Percentiles rank a stretch among this genome's conserved stretches.
Conservation (phyloP, 2,888 invertebrate species). For the Ormyrus rosae region DNA sequence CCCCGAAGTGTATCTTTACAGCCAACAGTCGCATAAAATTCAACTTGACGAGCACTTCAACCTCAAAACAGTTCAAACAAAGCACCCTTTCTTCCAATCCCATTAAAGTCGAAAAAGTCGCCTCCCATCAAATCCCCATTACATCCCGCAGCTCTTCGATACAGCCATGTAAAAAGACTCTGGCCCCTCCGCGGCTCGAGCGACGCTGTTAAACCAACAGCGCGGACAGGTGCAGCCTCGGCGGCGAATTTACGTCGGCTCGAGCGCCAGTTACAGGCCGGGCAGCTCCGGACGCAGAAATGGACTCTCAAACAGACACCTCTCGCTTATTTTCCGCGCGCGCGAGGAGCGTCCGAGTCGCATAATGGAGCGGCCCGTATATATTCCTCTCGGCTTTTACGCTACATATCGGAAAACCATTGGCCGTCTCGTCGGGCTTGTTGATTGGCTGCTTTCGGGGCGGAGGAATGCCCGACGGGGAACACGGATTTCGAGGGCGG, state of each 20-base stretch:
- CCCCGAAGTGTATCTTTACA: too few relatives aligned
- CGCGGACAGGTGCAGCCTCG: too few relatives aligned
- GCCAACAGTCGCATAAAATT: too few relatives aligned
- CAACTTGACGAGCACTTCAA: too few relatives aligned
- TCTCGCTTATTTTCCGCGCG: not conserved
- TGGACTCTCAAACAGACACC: not conserved
- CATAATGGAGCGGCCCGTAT: not conserved
- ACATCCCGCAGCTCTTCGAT: too few relatives aligned
- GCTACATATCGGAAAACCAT: slow-evolving; percentile 46
- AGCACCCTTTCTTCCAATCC: too few relatives aligned
- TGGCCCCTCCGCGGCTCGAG: too few relatives aligned
- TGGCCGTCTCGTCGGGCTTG: not conserved
- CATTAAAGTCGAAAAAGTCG: too few relatives aligned
- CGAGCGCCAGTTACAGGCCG: not conserved
- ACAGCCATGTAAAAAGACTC: too few relatives aligned
- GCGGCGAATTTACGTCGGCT: slow-evolving; percentile 17
- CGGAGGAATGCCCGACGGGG: not conserved
- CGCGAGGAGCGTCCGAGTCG: not conserved
- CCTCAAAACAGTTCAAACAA: too few relatives aligned
- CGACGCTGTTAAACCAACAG: too few relatives aligned
- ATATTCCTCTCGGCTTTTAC: not conserved
- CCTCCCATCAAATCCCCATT: too few relatives aligned
- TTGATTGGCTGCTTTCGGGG: slow-evolving; percentile 7
- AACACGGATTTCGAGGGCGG: not conserved
- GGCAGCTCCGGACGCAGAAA: not conserved